Conservation (phyloP, 2,113 vertebrate species). For the Malurus cyaneus region DNA sequence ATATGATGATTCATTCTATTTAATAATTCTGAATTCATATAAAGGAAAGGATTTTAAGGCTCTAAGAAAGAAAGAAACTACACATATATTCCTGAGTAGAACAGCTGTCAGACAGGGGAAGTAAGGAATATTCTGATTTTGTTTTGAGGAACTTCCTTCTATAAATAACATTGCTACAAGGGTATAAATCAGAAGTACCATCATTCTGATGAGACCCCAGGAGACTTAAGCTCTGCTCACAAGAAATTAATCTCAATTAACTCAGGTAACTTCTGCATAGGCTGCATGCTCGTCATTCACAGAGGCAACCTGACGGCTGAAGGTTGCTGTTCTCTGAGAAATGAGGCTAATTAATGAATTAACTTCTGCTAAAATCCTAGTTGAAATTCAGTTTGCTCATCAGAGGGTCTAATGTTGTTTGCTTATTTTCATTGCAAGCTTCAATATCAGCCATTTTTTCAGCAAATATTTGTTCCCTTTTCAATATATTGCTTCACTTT, state of each 20-base stretch:
- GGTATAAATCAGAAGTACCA: constrained; percentile 6
- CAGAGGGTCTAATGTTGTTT: not conserved
- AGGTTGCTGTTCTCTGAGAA: not conserved
- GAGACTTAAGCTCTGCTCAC: not conserved
- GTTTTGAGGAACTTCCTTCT: not conserved
- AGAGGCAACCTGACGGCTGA: not conserved
- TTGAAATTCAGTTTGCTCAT: not conserved
- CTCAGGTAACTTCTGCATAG: not conserved
- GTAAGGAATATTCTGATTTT: constrained; percentile 25
- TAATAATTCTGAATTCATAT: not conserved
- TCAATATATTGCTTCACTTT: not conserved
- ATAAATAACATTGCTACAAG: constrained; percentile 20
- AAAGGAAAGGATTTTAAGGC: not conserved
- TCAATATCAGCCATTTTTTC: not conserved
- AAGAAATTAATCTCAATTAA: constrained; percentile 34
- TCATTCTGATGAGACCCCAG: not conserved
- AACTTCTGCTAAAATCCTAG: not conserved
- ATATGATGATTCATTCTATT: not conserved
- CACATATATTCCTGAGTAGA: not conserved
- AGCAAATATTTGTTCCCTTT: not conserved
- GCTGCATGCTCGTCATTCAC: not conserved
- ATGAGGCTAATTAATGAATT: not conserved
- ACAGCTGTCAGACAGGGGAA: not conserved
- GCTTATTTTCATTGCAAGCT: not conserved
- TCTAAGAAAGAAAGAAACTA: not conserved